Evolutionary conservation across 1,140 invertebrate genomes (phyloP), one percentile per base, ranked within the genome.

Genomic region (Trichomalopsis sarcophagae): DNA sequence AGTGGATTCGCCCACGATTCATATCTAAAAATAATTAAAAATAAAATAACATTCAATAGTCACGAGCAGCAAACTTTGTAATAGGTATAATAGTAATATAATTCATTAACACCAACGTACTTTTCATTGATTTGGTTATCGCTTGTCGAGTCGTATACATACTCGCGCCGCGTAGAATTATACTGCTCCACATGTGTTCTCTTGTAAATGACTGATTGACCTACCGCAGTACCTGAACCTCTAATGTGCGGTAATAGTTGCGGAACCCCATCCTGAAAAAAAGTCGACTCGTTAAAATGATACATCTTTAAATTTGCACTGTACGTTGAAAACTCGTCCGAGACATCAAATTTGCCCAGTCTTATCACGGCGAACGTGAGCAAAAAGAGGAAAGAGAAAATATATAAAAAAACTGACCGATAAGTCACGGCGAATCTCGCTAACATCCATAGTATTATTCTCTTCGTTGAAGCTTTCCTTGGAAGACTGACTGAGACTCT

Each of bases 181-280:
- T 47, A 50, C 5, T 88, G 88, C 86, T 91, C 88, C 33, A 91
- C 78, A 9, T 90, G 88, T 11, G 86, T 90, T 75, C 83, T 90
- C 84, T 88, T 91, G 23, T 89, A 90, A 23, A 88, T n/a, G 33
- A 85, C 75, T 21, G 89, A 82, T 78, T 76, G 86, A 74, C 83
- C 71, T 71, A 74, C 27, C 23, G 76, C 27, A 27, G 74, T 84
- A 80, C 84, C 80, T 13, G 85, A 82, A 23, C 81, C 86, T 69
- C 80, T 84, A 74, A 81, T 50, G 11, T 81, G 79, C n/a, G 82
- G 71, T 36, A 87, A 86, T 27, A 87, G 21, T 69, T 84, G 85
- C 30, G 85, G 84, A 76, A 87, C 82, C 62, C 84, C 85, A 47
- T 87, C 87, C 88, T 89, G 33, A 44, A 85, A 85, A 77, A 74